A percentile compares a stretch with the other conserved stretches of the same genome.
These are phyloP conservation scores for Andrena marginata DNA, from an alignment of 2,888 invertebrate genomes.

Conservation along the genomic window DNA sequence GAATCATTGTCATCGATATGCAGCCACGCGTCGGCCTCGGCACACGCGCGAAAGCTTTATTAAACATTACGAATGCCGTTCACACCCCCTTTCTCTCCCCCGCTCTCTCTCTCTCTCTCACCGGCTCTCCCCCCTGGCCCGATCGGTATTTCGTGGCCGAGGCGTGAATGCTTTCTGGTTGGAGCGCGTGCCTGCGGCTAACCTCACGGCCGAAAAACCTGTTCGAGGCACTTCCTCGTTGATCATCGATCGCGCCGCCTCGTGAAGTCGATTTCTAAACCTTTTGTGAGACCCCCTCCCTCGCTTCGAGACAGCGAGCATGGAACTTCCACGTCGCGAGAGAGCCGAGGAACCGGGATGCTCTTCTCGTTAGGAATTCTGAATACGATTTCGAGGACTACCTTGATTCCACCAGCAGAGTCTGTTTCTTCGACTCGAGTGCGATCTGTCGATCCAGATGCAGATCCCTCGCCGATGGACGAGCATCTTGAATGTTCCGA, in stretches of 20 bases:
- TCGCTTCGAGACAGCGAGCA: background rate
- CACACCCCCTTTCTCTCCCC: conserved; percentile 35
- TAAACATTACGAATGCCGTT: conserved; percentile 69
- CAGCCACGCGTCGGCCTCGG: conserved; percentile 63
- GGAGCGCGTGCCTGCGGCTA: conserved; percentile 73
- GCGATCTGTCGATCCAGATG: background rate
- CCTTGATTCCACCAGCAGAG: background rate
- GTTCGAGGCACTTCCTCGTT: conserved; percentile 61
- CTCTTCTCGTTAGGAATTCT: background rate
- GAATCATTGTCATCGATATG: conserved; percentile 75
- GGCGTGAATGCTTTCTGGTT: conserved; percentile 68
- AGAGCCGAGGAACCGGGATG: background rate
- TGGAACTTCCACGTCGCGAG: conserved; percentile 16
- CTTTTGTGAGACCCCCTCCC: conserved; percentile 7
- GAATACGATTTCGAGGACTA: background rate
- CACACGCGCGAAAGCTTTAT: conserved; percentile 57
- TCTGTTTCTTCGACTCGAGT: conserved; percentile 2
- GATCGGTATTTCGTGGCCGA: conserved; percentile 70
- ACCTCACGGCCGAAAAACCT: conserved; percentile 71
- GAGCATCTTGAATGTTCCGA: too few relatives aligned
- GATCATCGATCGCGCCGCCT: conserved; percentile 35
- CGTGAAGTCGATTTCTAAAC: conserved; percentile 27
- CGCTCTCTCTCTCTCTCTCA: background rate
- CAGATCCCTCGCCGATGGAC: background rate
- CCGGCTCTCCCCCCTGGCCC: background rate